Conservation (phyloP, 1,140 invertebrate genomes). For the Sitobion miscanthi region DNA sequence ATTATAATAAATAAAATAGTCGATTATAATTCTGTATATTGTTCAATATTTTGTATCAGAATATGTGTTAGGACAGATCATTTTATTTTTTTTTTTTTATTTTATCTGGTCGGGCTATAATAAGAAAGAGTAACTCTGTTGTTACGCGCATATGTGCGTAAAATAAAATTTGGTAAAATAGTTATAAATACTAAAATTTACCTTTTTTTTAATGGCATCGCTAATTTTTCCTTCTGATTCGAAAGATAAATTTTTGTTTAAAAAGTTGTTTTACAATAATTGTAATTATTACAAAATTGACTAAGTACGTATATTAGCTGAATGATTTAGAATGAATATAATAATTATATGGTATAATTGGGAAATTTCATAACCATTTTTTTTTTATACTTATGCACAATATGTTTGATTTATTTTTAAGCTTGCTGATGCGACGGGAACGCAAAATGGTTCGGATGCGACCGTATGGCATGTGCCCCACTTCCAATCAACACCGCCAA, state of each 20-base stretch:
- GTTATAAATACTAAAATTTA: too few species aligned
- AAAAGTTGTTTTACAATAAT: too few species aligned
- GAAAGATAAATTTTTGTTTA: too few species aligned
- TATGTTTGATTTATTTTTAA: neutral
- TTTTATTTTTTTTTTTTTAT: neutral
- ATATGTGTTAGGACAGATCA: neutral
- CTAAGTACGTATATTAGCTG: too few species aligned
- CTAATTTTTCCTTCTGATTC: too few species aligned
- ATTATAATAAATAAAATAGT: neutral
- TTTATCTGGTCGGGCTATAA: neutral
- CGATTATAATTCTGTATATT: neutral
- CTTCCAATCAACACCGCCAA: conserved; percentile 44
- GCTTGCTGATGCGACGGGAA: conserved; percentile 43
- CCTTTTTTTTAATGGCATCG: too few species aligned
- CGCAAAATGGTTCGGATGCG: conserved; percentile 20
- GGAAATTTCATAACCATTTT: neutral
- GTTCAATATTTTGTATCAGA: neutral
- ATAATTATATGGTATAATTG: too few species aligned
- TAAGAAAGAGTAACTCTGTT: neutral
- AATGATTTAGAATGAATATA: too few species aligned
- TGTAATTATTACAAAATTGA: too few species aligned
- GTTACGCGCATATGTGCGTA: too few species aligned
- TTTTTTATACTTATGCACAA: neutral
- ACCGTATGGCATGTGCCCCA: conserved; percentile 37
- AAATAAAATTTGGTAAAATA: too few species aligned